Conservation (phyloP, 1,140 invertebrate species). For the Eumeta japonica region DNA sequence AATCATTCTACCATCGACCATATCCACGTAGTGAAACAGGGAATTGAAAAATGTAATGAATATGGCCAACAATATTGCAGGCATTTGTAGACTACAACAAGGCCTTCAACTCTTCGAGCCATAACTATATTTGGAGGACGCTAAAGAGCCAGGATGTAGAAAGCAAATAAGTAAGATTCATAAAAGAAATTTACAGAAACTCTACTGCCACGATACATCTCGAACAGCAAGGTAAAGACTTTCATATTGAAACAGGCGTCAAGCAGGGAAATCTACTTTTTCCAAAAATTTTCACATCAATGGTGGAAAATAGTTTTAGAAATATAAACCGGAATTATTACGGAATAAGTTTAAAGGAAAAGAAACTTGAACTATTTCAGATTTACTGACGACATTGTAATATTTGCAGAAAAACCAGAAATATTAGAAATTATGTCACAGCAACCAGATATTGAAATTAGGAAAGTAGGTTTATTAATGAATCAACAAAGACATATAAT, state of each 20-base stretch:
- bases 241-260: conserved; percentile 3
- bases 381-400: too few relatives aligned
- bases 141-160: neutral
- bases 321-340: conserved; percentile 7
- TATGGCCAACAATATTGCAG: conserved; percentile 3
- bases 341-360: too few relatives aligned
- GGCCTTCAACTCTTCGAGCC: neutral
- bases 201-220: conserved; percentile 4
- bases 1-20: too few relatives aligned
- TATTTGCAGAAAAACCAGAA: conserved; percentile 3
- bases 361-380: too few relatives aligned
- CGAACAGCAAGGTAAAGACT: conserved; percentile 6
- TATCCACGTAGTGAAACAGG: too few relatives aligned
- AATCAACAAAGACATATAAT: neutral
- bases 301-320: conserved; percentile 7
- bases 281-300: conserved; percentile 8
- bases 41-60: conserved; percentile 10
- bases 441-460: neutral
- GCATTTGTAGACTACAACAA: neutral
- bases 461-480: neutral
- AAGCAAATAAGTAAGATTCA: too few relatives aligned
- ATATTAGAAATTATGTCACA: neutral
- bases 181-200: too few relatives aligned
- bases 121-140: too few relatives aligned
- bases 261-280: conserved; percentile 6